Evolutionary conservation across 2,113 vertebrate genomes (phyloP).

Genomic region (Fukomys damarensis): DNA sequence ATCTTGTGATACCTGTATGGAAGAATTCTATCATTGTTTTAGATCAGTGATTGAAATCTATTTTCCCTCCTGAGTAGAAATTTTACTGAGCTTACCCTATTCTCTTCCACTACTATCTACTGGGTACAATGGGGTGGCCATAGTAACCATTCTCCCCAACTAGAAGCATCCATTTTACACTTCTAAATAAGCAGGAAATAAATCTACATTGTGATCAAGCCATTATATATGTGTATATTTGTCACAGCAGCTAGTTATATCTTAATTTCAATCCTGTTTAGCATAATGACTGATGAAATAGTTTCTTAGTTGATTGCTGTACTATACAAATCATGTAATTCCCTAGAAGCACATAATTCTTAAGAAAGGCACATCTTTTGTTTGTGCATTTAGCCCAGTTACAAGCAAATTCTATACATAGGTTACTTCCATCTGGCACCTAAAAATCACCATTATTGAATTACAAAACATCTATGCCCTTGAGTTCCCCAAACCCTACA

Average conservation of each 20-base stretch:
- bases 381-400: constrained; percentile 11
- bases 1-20: not conserved
- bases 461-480: not conserved
- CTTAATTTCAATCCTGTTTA: not conserved
- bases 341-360: not conserved
- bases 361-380: constrained; percentile 25
- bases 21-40: not conserved
- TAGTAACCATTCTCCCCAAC: not conserved
- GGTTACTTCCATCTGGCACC: not conserved
- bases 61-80: not conserved
- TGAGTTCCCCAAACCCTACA: not conserved
- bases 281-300: not conserved
- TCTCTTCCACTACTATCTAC: not conserved
- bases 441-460: not conserved
- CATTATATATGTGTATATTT: not conserved
- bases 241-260: not conserved
- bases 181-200: constrained; percentile 24
- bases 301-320: not conserved
- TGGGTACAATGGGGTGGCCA: not conserved
- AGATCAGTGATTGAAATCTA: not conserved
- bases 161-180: not conserved
- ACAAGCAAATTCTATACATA: not conserved
- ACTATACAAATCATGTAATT: not conserved
- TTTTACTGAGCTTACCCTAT: not conserved
- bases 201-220: not conserved